Percentiles rank a stretch among this genome's conserved stretches.
phyloP scores from a whole-genome alignment of 2,797 vertebrate species.

The Epinephelus malabaricus region DNA sequence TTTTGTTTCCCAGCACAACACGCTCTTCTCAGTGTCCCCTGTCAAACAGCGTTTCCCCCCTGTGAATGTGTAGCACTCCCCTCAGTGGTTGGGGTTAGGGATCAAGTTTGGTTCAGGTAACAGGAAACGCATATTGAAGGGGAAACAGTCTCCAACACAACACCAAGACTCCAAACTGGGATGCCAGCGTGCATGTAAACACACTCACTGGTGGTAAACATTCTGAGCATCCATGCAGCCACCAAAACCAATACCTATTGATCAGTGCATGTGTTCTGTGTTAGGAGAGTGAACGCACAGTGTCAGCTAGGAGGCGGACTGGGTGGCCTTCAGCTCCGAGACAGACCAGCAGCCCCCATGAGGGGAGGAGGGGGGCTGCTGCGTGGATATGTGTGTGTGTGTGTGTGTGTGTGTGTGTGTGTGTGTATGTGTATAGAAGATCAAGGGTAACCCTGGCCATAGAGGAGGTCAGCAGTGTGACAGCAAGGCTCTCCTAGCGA shows the following conservation, averaged over 20 bases:
- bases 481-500: constrained; percentile 84
- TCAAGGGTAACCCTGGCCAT: constrained; percentile 87
- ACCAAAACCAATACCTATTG: constrained; percentile 24
- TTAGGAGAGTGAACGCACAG: constrained; percentile 55
- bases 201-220: not conserved
- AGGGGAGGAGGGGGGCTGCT: constrained; percentile 34
- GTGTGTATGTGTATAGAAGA: constrained; percentile 71
- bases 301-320: constrained; percentile 57
- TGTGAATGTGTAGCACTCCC: too few relatives aligned
- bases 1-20: too few relatives aligned
- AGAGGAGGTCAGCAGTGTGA: constrained; percentile 86
- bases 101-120: too few relatives aligned
- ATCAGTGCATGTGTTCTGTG: constrained; percentile 74
- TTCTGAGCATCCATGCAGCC: constrained; percentile 11
- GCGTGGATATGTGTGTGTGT: constrained; percentile 19
- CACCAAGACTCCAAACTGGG: not conserved
- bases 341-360: constrained; percentile 72
- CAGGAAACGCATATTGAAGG: too few relatives aligned
- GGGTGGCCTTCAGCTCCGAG: constrained; percentile 76
- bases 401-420: constrained; percentile 29
- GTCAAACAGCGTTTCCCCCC: too few relatives aligned
- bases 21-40: too few relatives aligned
- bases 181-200: not conserved
- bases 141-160: too few relatives aligned
- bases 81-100: too few relatives aligned